Evolutionary conservation across 2,113 vertebrate species (phyloP).

Genomic region (Ascaphus truei): DNA sequence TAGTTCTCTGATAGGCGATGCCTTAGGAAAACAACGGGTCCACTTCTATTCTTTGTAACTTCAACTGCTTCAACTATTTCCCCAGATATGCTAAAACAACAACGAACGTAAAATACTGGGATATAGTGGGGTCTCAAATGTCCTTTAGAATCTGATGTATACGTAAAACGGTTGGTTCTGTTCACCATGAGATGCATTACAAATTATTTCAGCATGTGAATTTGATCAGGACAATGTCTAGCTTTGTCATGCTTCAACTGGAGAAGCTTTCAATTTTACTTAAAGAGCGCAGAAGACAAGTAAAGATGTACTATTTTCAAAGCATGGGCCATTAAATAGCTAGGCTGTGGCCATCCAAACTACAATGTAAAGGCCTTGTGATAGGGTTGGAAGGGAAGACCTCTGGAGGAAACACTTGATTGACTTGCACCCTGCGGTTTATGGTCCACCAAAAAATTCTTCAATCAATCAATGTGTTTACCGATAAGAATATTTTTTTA

Average conservation of each 20-base stretch:
- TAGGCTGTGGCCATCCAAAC: too few species aligned
- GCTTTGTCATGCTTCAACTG: conserved; percentile 38
- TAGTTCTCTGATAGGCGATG: conserved; percentile 26
- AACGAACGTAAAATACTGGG: conserved; percentile 39
- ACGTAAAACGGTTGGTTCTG: conserved; percentile 45
- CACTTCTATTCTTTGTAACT: conserved; percentile 8
- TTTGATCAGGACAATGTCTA: conserved; percentile 40
- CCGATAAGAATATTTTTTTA: too few species aligned
- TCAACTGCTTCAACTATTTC: conserved; percentile 47
- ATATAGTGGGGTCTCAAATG: conserved; percentile 43
- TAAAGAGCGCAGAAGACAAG: too few species aligned
- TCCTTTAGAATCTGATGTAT: conserved; percentile 41
- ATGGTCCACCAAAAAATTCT: too few species aligned
- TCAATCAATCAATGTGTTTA: too few species aligned
- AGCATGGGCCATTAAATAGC: too few species aligned
- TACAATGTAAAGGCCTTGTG: too few species aligned
- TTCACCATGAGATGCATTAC: conserved; percentile 46
- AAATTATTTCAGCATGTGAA: conserved; percentile 46
- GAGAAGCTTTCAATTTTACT: conserved; percentile 34
- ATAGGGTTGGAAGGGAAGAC: too few species aligned
- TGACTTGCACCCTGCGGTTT: too few species aligned
- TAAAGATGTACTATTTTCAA: too few species aligned
- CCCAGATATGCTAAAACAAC: conserved; percentile 49
- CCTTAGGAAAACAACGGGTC: conserved; percentile 35
- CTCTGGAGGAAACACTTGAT: too few species aligned